Conservation (phyloP, 2,113 vertebrate species). For the Pachyramphus minor region DNA sequence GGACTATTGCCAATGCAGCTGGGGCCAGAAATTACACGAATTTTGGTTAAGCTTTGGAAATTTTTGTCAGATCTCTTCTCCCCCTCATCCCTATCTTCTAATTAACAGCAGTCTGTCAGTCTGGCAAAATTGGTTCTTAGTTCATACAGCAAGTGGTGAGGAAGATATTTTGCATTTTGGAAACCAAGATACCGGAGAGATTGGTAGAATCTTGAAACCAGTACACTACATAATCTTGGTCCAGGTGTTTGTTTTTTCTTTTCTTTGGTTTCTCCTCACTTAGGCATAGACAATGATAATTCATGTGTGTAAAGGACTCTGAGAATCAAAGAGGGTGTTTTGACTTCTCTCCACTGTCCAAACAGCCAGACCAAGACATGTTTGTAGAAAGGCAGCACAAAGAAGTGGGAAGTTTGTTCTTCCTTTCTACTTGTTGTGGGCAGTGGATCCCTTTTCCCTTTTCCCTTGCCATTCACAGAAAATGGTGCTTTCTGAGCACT, state of each 20-base stretch:
- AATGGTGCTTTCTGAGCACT: neutral
- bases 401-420: neutral
- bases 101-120: neutral
- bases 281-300: neutral
- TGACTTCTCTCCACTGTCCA: neutral
- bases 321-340: neutral
- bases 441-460: neutral
- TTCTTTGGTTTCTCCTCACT: neutral
- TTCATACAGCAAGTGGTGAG: neutral
- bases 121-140: neutral
- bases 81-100: neutral
- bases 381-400: neutral
- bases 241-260: neutral
- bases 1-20: neutral
- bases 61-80: neutral
- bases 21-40: neutral
- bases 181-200: neutral
- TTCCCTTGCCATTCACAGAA: neutral
- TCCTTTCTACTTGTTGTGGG: neutral
- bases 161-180: neutral
- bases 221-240: neutral
- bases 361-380: neutral
- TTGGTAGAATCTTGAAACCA: neutral
- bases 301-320: neutral
- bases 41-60: constrained; percentile 4